phyloP scores from a whole-genome alignment of 2,888 invertebrate genomes.

The Thumatha senex region DNA sequence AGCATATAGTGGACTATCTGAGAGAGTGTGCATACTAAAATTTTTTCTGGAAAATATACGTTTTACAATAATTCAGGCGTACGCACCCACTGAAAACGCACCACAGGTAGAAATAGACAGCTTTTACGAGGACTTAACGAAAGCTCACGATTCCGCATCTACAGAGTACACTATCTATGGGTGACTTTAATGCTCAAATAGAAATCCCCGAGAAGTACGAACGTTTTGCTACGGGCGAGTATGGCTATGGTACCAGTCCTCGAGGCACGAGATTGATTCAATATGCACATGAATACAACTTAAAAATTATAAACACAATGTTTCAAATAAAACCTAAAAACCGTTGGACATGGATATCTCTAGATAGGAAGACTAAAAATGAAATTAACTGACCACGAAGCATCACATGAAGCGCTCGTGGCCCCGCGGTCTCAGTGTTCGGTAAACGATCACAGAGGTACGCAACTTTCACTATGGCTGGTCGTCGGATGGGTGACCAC shows the following conservation, averaged over 20 bases:
- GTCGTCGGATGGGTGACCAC: too few relatives aligned
- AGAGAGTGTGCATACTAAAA: not conserved
- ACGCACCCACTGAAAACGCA: not conserved
- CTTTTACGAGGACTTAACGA: not conserved
- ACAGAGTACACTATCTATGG: not conserved
- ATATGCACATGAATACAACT: not conserved
- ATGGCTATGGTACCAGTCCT: not conserved
- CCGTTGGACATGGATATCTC: not conserved
- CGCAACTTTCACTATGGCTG: too few relatives aligned
- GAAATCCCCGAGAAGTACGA: not conserved
- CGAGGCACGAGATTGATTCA: slow-evolving; percentile 1
- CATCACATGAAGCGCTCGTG: too few relatives aligned
- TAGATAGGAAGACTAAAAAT: not conserved
- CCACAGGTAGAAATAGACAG: not conserved
- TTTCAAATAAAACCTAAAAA: not conserved
- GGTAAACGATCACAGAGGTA: too few relatives aligned
- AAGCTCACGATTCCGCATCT: not conserved
- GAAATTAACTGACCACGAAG: slow-evolving; percentile 3
- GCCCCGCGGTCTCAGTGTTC: too few relatives aligned
- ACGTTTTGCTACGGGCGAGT: not conserved
- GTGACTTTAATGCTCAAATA: not conserved
- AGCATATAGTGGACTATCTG: not conserved
- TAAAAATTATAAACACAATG: not conserved
- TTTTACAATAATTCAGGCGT: not conserved
- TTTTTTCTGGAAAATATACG: not conserved